phyloP scores from a whole-genome alignment of 1,140 invertebrate genomes.

The honey bee (Apis mellifera) region DNA sequence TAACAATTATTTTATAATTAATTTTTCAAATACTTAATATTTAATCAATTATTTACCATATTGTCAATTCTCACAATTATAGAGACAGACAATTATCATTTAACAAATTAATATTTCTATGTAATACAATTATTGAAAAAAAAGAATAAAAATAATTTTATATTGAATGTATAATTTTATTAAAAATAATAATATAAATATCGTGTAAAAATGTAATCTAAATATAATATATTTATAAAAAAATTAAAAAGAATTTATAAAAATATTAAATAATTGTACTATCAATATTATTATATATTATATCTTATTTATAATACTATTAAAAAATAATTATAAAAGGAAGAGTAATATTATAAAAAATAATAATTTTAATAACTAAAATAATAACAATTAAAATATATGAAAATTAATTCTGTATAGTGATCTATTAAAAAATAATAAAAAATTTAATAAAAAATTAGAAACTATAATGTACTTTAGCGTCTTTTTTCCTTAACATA shows the following conservation, averaged over 20 bases:
- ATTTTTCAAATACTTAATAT: constrained; percentile 53
- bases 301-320: not conserved
- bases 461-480: not conserved
- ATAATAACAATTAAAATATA: not conserved
- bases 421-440: not conserved
- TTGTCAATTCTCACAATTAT: constrained; percentile 17
- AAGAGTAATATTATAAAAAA: not conserved
- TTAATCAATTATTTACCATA: constrained; percentile 24
- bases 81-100: constrained; percentile 8
- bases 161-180: not conserved
- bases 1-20: constrained; percentile 52
- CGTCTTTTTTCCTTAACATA: not conserved
- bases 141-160: not conserved
- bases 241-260: not conserved
- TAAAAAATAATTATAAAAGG: not conserved
- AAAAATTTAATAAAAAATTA: not conserved
- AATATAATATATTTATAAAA: not conserved
- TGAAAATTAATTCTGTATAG: not conserved
- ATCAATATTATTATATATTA: not conserved
- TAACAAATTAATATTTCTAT: not conserved
- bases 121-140: not conserved
- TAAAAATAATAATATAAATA: not conserved
- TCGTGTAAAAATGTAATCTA: not conserved
- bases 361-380: not conserved
- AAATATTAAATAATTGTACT: not conserved